These are phyloP conservation scores for Gephyroberyx darwinii DNA, from an alignment of 2,797 vertebrate species.

Conservation along the genomic window DNA sequence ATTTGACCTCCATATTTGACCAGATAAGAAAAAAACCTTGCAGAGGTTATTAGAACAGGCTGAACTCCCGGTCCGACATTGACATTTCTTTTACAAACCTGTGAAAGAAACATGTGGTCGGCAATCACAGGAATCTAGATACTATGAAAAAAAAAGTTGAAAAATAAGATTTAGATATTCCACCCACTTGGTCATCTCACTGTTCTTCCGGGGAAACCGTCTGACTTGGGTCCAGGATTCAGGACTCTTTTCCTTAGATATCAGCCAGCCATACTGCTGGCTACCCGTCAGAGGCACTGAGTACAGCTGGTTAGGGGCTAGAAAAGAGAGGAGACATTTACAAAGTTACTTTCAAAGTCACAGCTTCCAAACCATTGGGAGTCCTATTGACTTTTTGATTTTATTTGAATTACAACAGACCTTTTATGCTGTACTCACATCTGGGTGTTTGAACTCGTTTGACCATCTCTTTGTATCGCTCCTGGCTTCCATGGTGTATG, in stretches of 20 bases:
- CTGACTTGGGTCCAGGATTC: constrained; percentile 74
- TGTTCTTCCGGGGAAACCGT: constrained; percentile 76
- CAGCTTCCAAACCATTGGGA: neutral
- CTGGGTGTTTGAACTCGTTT: constrained; percentile 53
- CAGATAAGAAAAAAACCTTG: neutral
- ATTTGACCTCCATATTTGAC: neutral
- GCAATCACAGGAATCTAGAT: neutral
- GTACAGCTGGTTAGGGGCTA: constrained; percentile 85
- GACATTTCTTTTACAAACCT: constrained; percentile 81
- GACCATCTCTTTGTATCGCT: constrained; percentile 68
- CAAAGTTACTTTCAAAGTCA: neutral
- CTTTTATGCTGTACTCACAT: constrained; percentile 51
- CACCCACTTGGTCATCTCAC: constrained; percentile 83
- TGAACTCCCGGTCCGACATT: constrained; percentile 72
- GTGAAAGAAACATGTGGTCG: constrained; percentile 30
- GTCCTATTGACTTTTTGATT: neutral
- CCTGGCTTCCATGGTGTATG: constrained; percentile 76
- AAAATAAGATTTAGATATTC: neutral
- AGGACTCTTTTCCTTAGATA: constrained; percentile 47
- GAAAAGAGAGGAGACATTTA: constrained; percentile 17
- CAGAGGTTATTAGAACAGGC: constrained; percentile 69
- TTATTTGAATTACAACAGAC: too few relatives aligned
- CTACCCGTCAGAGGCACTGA: constrained; percentile 79
- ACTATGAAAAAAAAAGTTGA: neutral
- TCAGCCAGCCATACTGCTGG: constrained; percentile 85